Conservation (phyloP, 1,140 invertebrate genomes). For the Hormaphis cornu region DNA sequence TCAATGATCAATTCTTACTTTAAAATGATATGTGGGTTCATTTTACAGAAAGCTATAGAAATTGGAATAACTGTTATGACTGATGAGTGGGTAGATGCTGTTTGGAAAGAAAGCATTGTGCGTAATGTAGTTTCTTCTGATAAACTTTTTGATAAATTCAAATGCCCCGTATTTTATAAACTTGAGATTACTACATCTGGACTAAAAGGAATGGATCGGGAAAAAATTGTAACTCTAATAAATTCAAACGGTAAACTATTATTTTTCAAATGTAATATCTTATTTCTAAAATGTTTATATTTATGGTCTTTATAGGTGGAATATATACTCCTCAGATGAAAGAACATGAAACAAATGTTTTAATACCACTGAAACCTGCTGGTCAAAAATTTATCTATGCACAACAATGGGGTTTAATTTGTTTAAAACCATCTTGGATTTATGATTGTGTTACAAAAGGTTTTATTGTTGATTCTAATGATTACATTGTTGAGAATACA, state of each 20-base stretch:
- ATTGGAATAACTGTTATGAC: constrained; percentile 63
- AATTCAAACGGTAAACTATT: constrained; percentile 53
- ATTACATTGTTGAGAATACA: constrained; percentile 51
- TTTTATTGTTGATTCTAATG: constrained; percentile 56
- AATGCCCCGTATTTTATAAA: constrained; percentile 70
- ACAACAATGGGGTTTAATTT: constrained; percentile 60
- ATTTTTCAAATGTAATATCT: neutral
- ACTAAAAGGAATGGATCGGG: constrained; percentile 54
- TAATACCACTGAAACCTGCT: constrained; percentile 48
- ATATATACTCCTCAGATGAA: constrained; percentile 42
- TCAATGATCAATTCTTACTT: constrained; percentile 27
- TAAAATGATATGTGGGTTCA: constrained; percentile 18
- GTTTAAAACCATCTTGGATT: constrained; percentile 65
- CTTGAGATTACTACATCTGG: constrained; percentile 70
- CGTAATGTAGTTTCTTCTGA: constrained; percentile 55
- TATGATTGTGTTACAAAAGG: constrained; percentile 63
- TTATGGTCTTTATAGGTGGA: constrained; percentile 35
- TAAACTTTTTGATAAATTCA: constrained; percentile 53
- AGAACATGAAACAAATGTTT: constrained; percentile 47
- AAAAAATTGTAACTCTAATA: constrained; percentile 59
- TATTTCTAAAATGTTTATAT: neutral
- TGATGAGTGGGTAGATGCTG: constrained; percentile 64
- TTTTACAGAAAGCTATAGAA: constrained; percentile 57
- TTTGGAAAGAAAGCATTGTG: constrained; percentile 62
- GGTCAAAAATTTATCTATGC: constrained; percentile 77